Percentiles rank a stretch among this genome's conserved stretches.
Conservation (phyloP, 2,113 vertebrate genomes). For the Meleagris gallopavo region DNA sequence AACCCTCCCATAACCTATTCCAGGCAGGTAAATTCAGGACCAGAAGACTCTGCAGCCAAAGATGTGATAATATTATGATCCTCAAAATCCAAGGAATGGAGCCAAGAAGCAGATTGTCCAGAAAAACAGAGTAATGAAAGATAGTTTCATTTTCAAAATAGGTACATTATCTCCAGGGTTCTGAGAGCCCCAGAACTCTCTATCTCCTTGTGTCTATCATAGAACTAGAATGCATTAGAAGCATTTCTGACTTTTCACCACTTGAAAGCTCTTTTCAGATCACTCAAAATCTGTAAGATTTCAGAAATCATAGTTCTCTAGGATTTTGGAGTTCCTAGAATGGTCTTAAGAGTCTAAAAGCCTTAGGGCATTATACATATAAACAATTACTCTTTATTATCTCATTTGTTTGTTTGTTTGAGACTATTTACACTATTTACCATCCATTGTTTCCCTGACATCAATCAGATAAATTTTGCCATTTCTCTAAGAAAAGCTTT, state of each 20-base stretch:
- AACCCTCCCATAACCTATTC: background rate
- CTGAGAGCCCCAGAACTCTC: background rate
- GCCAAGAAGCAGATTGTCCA: background rate
- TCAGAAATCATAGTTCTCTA: background rate
- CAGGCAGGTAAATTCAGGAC: background rate
- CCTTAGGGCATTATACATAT: background rate
- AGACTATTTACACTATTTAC: background rate
- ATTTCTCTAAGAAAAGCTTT: background rate
- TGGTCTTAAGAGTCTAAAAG: background rate
- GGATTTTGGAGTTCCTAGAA: background rate
- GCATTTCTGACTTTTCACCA: background rate
- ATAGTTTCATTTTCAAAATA: background rate
- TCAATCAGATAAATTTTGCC: background rate
- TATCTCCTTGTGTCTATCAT: background rate
- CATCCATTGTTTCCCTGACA: background rate
- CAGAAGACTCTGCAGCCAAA: background rate
- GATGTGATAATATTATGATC: background rate
- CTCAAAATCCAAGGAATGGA: background rate
- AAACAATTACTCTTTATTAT: background rate
- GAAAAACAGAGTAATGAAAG: background rate
- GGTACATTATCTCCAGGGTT: background rate
- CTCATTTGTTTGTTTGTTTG: background rate
- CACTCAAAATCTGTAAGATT: background rate
- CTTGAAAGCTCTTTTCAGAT: background rate
- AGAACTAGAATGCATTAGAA: no score